Base-by-base conservation (phyloP, 2,797 vertebrate genomes). In the Craterocephalus amniculus region DNA sequence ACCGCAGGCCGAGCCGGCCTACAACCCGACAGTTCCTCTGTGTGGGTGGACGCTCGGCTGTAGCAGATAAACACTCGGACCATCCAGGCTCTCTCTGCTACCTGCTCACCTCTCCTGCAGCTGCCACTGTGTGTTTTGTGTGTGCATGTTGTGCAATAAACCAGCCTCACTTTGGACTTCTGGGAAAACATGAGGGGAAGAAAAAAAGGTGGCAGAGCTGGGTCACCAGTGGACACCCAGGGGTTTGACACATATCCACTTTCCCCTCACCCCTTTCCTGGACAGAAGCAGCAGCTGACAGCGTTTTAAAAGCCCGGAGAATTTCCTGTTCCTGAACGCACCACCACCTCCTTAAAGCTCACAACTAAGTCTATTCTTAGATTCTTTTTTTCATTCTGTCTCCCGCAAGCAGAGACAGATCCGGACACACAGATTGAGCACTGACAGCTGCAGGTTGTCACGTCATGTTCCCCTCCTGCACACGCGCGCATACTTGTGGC, bases 301-400 rank as follows among this genome's bases (percentile, higher is more conserved):
- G 66, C 61, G 54, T 77, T 84, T 76, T 67, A 78, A 78, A 52
- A 72, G 36, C 67, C 63, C 32, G 12, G 51, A 72, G 70, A 63
- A 68, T 59, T 67, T 35, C 57, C 75, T 61, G 83, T 70, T 80
- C 79, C 48, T 81, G 86, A 79, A 78, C 81, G 45, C 38, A 40
- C 38, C 78, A 64, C 18, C 70, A 32, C 52, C 83, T 61, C 79
- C 72, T 73, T 66, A 51, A 78, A 43, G 70, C 74, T 78, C 66
- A 59, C 70, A 78, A 63, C 83, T 66, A 54, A 70, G 27, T 78
- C 86, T 91, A 92, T 91, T 90, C 81, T 87, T 91, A 93, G 91
- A 72, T 58, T 31, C 4, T 31, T 31, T 31, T 31, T 74, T 63
- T 70, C 78, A 74, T 89, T 84, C 87, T 81, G 83, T 87, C 66